A percentile compares a stretch with the other conserved stretches of the same genome.
Evolutionary conservation across 2,797 vertebrate species (phyloP).

Genomic region (Merluccius polli): DNA sequence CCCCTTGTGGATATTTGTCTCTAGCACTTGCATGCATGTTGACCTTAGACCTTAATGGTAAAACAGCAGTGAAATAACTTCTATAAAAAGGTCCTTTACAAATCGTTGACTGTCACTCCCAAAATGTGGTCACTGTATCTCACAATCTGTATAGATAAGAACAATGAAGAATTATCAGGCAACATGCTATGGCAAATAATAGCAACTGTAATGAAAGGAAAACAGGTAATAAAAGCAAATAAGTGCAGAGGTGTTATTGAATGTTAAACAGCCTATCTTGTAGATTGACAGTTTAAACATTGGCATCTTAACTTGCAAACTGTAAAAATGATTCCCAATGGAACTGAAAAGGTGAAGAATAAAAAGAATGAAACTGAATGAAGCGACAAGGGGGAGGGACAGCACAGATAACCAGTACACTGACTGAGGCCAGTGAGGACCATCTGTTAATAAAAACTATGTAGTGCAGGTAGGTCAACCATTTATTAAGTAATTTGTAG

Average conservation of each 20-base stretch:
- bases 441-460: conserved; percentile 1
- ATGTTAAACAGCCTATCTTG: background rate
- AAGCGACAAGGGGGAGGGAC: background rate
- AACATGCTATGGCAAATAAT: background rate
- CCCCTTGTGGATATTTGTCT: conserved; percentile 55
- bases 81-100: conserved; percentile 12
- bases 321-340: background rate
- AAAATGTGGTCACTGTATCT: background rate
- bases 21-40: conserved; percentile 31
- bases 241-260: background rate
- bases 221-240: background rate
- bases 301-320: background rate
- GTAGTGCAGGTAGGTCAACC: conserved; percentile 14
- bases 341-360: background rate
- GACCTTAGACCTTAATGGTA: conserved; percentile 21
- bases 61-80: conserved; percentile 34
- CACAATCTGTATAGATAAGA: background rate
- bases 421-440: background rate
- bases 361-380: background rate
- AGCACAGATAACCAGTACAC: background rate
- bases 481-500: conserved; percentile 26
- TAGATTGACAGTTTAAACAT: background rate
- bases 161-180: background rate
- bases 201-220: background rate
- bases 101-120: background rate